Conservation (phyloP, 2,888 invertebrate species). For the Morpho helenor region DNA sequence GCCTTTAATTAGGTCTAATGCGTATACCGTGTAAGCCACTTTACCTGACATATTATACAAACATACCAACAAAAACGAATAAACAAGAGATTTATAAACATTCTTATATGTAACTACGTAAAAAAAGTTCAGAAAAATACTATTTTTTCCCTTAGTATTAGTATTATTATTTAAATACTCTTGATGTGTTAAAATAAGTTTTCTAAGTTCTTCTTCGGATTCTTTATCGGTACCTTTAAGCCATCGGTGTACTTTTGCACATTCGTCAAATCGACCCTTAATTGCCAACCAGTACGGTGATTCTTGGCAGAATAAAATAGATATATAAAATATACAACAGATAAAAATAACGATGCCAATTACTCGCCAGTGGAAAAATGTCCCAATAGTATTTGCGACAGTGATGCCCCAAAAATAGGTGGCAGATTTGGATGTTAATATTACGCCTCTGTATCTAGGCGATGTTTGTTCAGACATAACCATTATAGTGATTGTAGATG, state of each 20-base stretch:
- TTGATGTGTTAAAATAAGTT: conserved; percentile 16
- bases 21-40: conserved; percentile 4
- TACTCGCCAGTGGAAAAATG: conserved; percentile 28
- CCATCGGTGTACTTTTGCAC: conserved; percentile 24
- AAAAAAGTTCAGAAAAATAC: neutral
- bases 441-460: conserved; percentile 24
- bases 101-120: conserved; percentile 5
- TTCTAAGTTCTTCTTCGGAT: conserved; percentile 22
- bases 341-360: conserved; percentile 21
- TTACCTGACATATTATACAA: conserved; percentile 15
- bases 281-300: conserved; percentile 29
- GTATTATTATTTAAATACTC: conserved; percentile 9
- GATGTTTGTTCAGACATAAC: conserved; percentile 25
- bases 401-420: conserved; percentile 26
- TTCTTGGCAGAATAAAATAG: conserved; percentile 21
- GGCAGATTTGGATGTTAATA: conserved; percentile 25
- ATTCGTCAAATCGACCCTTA: conserved; percentile 24
- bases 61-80: conserved; percentile 1
- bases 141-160: neutral
- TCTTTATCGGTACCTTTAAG: conserved; percentile 18
- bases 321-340: conserved; percentile 19
- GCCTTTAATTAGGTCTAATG: conserved; percentile 18
- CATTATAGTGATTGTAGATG: conserved; percentile 18
- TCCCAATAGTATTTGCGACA: conserved; percentile 28
- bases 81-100: conserved; percentile 20